These are phyloP conservation scores for Gila orcuttii DNA, from an alignment of 2,113 vertebrate species.

Conservation along the genomic window DNA sequence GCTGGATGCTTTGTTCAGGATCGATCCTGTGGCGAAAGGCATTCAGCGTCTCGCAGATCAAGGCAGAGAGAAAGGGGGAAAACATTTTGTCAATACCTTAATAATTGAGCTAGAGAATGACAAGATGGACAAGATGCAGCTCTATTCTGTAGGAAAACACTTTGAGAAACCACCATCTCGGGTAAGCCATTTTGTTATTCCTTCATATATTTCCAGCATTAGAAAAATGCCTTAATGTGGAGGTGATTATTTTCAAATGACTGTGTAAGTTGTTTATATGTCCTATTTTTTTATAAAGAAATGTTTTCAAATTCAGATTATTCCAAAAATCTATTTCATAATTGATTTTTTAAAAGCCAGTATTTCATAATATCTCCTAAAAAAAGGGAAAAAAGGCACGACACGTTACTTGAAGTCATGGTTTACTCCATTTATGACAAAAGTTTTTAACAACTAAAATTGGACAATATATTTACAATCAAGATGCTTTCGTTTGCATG, in stretches of 20 bases:
- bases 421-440: conserved; percentile 99
- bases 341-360: not conserved
- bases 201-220: conserved; percentile 83
- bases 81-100: conserved; percentile 98
- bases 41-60: conserved; percentile 97
- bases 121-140: conserved; percentile 84
- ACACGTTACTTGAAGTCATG: conserved; percentile 80
- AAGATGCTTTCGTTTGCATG: conserved; percentile 80
- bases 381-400: conserved; percentile 65
- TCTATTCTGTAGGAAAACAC: conserved; percentile 70
- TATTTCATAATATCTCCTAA: not conserved
- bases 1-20: conserved; percentile 99
- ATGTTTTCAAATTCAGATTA: not conserved
- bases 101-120: conserved; percentile 97
- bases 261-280: not conserved
- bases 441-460: conserved; percentile 99
- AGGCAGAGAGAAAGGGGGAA: conserved; percentile 92
- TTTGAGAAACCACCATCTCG: conserved; percentile 65
- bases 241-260: not conserved
- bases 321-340: not conserved
- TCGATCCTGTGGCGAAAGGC: conserved; percentile 99
- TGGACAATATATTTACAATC: conserved; percentile 97
- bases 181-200: conserved; percentile 92
- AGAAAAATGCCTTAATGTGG: not conserved
- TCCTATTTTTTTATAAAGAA: not conserved